These are phyloP conservation scores for Trimorus sp. DNA, from an alignment of 2,888 invertebrate genomes.

Conservation along the genomic window DNA sequence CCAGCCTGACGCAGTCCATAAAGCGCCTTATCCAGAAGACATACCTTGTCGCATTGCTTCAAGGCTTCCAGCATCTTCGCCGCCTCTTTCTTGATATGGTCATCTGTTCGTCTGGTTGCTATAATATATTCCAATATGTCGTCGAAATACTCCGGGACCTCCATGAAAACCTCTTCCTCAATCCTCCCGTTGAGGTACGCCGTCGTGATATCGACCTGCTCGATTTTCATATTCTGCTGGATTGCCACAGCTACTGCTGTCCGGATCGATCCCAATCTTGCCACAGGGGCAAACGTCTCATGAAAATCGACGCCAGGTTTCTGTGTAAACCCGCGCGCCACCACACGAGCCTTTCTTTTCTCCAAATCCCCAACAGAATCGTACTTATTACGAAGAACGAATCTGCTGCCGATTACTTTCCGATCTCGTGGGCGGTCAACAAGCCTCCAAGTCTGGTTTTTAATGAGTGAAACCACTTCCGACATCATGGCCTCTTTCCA, in stretches of 20 bases:
- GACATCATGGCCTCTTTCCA: constrained; percentile 23
- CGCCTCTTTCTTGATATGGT: background rate
- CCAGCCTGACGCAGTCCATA: constrained; percentile 23
- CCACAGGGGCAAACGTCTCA: constrained; percentile 28
- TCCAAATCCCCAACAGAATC: background rate
- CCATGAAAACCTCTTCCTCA: constrained; percentile 50
- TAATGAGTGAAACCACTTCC: constrained; percentile 4
- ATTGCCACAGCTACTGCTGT: constrained; percentile 58
- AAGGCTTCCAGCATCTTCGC: constrained; percentile 3
- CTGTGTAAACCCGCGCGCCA: constrained; percentile 20
- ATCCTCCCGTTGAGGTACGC: constrained; percentile 65
- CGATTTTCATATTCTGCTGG: background rate
- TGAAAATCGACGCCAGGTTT: constrained; percentile 7
- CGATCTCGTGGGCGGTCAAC: constrained; percentile 10
- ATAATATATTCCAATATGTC: constrained; percentile 20
- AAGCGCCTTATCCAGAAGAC: constrained; percentile 9
- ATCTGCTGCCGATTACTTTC: constrained; percentile 3
- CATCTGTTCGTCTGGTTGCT: background rate
- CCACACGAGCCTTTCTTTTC: constrained; percentile 23
- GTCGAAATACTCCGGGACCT: constrained; percentile 39
- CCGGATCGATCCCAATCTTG: constrained; percentile 31
- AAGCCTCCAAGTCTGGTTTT: constrained; percentile 18
- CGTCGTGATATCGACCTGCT: constrained; percentile 15
- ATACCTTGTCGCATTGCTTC: background rate
- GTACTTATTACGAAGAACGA: constrained; percentile 18